Evolutionary conservation across 2,113 vertebrate genomes (phyloP).

Genomic region (Semicossyphus pulcher): DNA sequence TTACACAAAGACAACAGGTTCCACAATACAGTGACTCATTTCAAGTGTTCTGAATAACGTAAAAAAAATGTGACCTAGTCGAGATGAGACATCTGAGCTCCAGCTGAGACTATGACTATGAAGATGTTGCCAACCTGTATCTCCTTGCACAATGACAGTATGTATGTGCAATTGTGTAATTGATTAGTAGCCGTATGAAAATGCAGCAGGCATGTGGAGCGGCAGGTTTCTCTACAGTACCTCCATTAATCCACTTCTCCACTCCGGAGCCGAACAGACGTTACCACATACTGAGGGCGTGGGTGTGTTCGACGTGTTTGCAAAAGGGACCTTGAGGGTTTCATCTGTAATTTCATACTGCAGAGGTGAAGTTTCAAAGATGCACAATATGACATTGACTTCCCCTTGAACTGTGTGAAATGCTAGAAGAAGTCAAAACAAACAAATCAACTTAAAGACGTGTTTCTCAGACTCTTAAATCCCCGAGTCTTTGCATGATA

Average conservation of each 20-base stretch:
- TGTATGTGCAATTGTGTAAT: neutral
- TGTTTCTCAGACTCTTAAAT: conserved; percentile 15
- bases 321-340: neutral
- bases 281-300: neutral
- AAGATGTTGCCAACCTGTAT: conserved; percentile 5
- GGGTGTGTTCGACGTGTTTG: conserved; percentile 34
- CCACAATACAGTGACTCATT: conserved; percentile 9
- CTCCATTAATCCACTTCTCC: neutral
- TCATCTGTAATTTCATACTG: neutral
- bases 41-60: neutral
- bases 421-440: conserved; percentile 16
- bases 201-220: conserved; percentile 45
- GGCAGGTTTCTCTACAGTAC: conserved; percentile 53
- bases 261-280: neutral
- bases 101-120: conserved; percentile 6
- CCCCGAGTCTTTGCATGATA: conserved; percentile 14
- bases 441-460: conserved; percentile 2
- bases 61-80: neutral
- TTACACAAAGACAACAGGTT: neutral
- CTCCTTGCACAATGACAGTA: neutral
- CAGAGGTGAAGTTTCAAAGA: neutral
- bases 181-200: conserved; percentile 3
- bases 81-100: neutral
- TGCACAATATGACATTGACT: neutral
- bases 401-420: conserved; percentile 14